Evolutionary conservation across 1,140 invertebrate genomes (phyloP).

Genomic region (Leptopilina boulardi): DNA sequence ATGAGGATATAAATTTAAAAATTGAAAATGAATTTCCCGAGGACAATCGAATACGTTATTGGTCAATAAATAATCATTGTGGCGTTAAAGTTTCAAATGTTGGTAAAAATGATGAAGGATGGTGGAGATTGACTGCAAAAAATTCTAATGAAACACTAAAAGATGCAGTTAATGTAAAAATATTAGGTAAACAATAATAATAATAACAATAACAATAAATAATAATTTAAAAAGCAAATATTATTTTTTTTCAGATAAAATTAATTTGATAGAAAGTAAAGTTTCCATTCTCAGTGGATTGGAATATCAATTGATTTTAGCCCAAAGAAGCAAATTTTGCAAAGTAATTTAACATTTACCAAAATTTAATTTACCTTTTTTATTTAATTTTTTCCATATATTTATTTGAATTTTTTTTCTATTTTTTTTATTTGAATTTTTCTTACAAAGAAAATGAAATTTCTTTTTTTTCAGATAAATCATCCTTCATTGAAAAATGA

Average conservation of each 20-base stretch:
- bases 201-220: not conserved
- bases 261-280: not conserved
- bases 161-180: not conserved
- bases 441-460: too few species aligned
- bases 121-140: not conserved
- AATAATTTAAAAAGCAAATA: not conserved
- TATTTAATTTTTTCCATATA: not conserved
- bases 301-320: not conserved
- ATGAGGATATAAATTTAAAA: not conserved
- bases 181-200: not conserved
- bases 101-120: not conserved
- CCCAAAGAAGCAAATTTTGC: not conserved
- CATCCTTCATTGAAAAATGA: not conserved
- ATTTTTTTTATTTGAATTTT: too few species aligned
- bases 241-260: conserved; percentile 1
- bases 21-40: not conserved
- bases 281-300: not conserved
- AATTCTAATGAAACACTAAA: not conserved
- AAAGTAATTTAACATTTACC: not conserved
- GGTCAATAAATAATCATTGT: not conserved
- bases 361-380: not conserved
- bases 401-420: too few species aligned
- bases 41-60: not conserved
- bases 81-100: not conserved
- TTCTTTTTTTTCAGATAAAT: not conserved